Base-by-base conservation (phyloP, 2,888 invertebrate species). In the Tenthredo distinguenda region DNA sequence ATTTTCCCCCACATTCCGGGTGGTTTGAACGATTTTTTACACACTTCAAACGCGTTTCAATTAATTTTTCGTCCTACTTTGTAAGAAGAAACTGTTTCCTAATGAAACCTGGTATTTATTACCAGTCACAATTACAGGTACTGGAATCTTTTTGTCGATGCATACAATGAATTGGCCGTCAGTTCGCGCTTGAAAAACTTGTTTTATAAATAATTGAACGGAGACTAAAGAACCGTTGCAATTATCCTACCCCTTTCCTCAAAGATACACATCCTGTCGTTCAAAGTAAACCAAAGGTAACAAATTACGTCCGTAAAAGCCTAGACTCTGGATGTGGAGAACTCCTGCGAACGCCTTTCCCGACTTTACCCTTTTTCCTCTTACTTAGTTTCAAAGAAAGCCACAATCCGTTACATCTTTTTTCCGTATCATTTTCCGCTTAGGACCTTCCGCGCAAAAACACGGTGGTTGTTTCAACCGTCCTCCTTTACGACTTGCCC, bases 401-500 rank as follows among this genome's bases (percentile, higher is more conserved):
- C 81, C 81, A 62, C 81, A 62, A 62, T 62, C 83, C 71, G 83
- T 83, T 83, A 83, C 47, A 65, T 47, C 47, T 50, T 68, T 83
- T 83, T 47, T 83, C 43, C 71, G n/a, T 68, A 83, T 68, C 68
- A 83, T 83, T 83, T 83, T 83, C 71, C 83, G 68, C 47, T 83
- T 50, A 71, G 83, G 43, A 47, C 26, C 68, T 68, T 31, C 5
- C 15, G 50, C 21, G 43, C 43, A 68, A 83, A 83, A 65, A 83
- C 26, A 65, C 47, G 37, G 26, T 81, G 58, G 55, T 43, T 83
- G 26, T 83, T 83, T 81, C 50, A 71, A 83, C 62, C 62, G 40
- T 81, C 81, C 15, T 77, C 55, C 83, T 83, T 83, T 71, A 83
- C 83, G 83, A 83, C 68, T 68, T 37, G 43, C 43, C 1, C 65